Evolutionary conservation across 2,888 invertebrate genomes (phyloP), one percentile per base, ranked within the genome.

Genomic region (Agrotis ipsilon): DNA sequence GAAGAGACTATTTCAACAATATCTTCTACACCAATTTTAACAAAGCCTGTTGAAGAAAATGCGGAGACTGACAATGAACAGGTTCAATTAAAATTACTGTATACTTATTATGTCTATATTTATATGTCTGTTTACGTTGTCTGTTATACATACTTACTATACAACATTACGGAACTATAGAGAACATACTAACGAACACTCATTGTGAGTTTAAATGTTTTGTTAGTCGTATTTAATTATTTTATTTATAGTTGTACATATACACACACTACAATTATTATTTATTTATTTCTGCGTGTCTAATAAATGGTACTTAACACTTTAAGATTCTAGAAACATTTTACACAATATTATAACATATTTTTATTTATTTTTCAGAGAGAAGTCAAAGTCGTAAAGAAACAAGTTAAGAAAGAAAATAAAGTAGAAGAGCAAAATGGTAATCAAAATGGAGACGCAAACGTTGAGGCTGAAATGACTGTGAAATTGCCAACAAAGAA

Each of bases 61-160:
- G 81, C 81, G 72, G 87, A 80, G 86, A 88, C 85, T 86, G 88
- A 92, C 82, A 86, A 90, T 82, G 89, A 94, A 88, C 93, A 95
- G 96, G 95, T 95, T 90, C 89, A 93, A 91, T 89, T 93, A 88
- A 94, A 93, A 92, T 93, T 93, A 93, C 89, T 94, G 90, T 94
- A 91, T 90, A 91, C 89, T 92, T 93, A 92, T 87, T 94, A 94
- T 92, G 86, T 93, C 77, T 93, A 89, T 91, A 90, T 94, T 84
- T 94, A 91, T 90, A 88, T 93, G 86, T 93, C 87, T 91, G 92
- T 94, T 90, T 93, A 91, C 86, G 83, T 93, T 88, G 84, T 92
- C 81, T 93, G 93, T 87, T 94, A 94, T 87, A 90, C 88, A 70
- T 94, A 93, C 88, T 91, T 94, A 89, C 76, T 92, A 81, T 93